Evolutionary conservation across 2,888 invertebrate species (phyloP).

Genomic region (Cheilosia pagana): DNA sequence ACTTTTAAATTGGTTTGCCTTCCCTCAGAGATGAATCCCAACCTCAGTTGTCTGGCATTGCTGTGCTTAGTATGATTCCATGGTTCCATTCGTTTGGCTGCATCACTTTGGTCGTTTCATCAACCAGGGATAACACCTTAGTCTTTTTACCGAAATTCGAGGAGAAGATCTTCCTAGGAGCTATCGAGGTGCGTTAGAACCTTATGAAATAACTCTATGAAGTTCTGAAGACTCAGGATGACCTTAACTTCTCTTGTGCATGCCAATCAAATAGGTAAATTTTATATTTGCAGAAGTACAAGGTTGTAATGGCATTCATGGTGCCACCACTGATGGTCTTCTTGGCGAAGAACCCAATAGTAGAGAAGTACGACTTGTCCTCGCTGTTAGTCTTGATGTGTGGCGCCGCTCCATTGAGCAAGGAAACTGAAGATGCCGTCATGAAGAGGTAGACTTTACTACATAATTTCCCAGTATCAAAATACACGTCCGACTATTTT

Average conservation of each 20-base stretch:
- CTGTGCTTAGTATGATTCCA: constrained; percentile 88
- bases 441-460: constrained; percentile 76
- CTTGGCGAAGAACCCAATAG: constrained; percentile 91
- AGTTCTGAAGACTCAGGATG: too few relatives aligned
- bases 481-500: too few relatives aligned
- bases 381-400: constrained; percentile 88
- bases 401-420: constrained; percentile 93
- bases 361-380: constrained; percentile 90
- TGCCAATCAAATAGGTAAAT: too few relatives aligned
- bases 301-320: constrained; percentile 88
- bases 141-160: constrained; percentile 88
- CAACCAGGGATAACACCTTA: constrained; percentile 86
- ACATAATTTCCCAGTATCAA: too few relatives aligned
- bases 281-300: constrained; percentile 79
- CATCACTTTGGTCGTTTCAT: constrained; percentile 86
- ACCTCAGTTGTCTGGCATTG: constrained; percentile 78
- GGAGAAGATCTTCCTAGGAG: constrained; percentile 88
- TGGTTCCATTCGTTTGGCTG: constrained; percentile 94
- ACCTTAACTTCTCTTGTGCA: too few relatives aligned
- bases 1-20: neutral
- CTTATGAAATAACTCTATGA: too few relatives aligned
- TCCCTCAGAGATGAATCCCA: constrained; percentile 78
- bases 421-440: constrained; percentile 87
- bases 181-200: constrained; percentile 85
- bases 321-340: constrained; percentile 94